These are phyloP conservation scores for Cebus imitator DNA, from an alignment of 2,113 vertebrate species.

Conservation along the genomic window DNA sequence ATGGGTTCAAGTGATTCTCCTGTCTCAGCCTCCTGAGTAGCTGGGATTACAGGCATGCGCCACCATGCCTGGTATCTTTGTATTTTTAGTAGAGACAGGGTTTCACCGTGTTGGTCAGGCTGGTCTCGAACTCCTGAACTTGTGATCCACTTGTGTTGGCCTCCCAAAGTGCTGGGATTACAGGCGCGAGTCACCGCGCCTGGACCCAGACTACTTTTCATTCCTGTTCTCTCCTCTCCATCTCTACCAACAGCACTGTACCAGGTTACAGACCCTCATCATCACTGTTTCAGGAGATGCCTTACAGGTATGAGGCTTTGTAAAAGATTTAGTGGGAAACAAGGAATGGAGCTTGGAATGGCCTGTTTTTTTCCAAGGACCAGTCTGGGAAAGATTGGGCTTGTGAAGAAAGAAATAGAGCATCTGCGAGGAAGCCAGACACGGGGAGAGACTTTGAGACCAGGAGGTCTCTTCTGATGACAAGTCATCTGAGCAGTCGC, in stretches of 20 bases:
- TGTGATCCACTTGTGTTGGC: too few species aligned
- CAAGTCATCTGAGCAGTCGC: neutral
- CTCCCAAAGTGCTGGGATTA: too few species aligned
- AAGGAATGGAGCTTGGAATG: neutral
- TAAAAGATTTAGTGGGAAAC: neutral
- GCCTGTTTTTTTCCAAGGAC: neutral
- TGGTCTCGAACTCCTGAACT: too few species aligned
- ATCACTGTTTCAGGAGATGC: neutral
- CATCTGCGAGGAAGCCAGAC: neutral
- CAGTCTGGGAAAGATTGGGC: neutral
- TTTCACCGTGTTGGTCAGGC: too few species aligned
- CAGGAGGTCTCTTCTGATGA: neutral
- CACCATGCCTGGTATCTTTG: too few species aligned
- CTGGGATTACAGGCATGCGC: too few species aligned
- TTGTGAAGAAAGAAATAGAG: neutral
- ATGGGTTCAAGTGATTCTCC: too few species aligned
- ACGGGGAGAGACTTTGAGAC: neutral
- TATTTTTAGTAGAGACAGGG: too few species aligned
- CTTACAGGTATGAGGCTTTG: neutral
- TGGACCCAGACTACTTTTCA: neutral
- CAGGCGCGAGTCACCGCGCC: too few species aligned
- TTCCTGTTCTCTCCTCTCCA: neutral
- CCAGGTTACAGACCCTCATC: neutral
- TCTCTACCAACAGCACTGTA: neutral
- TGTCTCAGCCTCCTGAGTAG: too few species aligned